A percentile compares a stretch with the other conserved stretches of the same genome.
Evolutionary conservation across 1,140 invertebrate genomes (phyloP).

Genomic region (Portunus trituberculatus): DNA sequence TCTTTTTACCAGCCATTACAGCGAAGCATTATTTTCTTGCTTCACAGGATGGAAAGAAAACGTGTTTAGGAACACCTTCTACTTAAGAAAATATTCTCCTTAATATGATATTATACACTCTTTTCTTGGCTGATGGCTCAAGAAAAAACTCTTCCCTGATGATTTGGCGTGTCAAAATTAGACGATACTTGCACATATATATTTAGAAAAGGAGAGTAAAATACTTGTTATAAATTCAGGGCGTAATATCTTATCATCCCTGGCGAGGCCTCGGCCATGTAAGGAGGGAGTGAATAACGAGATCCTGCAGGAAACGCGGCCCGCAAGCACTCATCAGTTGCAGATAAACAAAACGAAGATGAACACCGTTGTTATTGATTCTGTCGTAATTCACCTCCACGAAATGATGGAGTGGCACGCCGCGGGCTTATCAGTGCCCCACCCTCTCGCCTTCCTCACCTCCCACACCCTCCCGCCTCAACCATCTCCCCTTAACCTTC

Average conservation of each 20-base stretch:
- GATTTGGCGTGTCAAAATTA: conserved; percentile 14
- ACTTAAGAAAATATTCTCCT: neutral
- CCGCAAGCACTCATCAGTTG: neutral
- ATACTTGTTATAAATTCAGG: conserved; percentile 14
- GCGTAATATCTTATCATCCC: neutral
- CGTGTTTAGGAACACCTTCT: neutral
- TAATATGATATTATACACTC: neutral
- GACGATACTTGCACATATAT: neutral
- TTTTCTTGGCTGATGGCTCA: neutral
- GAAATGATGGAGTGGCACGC: neutral
- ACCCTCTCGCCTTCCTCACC: conserved; percentile 4
- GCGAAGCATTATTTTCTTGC: neutral
- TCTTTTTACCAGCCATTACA: neutral
- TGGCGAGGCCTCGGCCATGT: neutral
- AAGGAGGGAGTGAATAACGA: neutral
- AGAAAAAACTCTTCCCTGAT: neutral
- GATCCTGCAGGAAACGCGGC: neutral
- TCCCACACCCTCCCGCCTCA: too few relatives aligned
- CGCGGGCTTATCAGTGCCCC: neutral
- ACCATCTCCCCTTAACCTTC: neutral
- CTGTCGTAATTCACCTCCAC: conserved; percentile 11
- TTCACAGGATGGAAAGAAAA: neutral
- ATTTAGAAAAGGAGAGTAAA: neutral
- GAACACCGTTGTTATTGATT: conserved; percentile 34
- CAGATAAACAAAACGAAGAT: conserved; percentile 29